A percentile compares a stretch with the other conserved stretches of the same genome.
These are phyloP conservation scores for Acleris sparsana DNA, from an alignment of 2,888 invertebrate species.

Conservation along the genomic window DNA sequence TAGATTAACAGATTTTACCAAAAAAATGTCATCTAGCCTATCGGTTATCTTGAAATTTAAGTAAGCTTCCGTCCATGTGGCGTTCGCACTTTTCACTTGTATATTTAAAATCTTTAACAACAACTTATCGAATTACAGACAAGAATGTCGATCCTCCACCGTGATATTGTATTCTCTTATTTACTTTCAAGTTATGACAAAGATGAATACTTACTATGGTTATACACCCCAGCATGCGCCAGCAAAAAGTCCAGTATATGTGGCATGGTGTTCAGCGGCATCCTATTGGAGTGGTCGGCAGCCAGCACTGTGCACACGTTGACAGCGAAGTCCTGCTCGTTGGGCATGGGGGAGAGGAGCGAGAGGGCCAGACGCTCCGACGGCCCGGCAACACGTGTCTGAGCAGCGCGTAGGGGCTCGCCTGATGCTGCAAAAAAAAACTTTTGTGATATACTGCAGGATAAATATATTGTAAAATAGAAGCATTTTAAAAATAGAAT, in stretches of 20 bases:
- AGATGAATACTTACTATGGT: constrained; percentile 86
- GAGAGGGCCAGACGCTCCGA: constrained; percentile 95
- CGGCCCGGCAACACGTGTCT: constrained; percentile 65
- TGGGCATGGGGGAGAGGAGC: constrained; percentile 96
- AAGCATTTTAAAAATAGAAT: too few relatives aligned
- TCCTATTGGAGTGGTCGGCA: constrained; percentile 94
- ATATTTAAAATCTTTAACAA: too few relatives aligned
- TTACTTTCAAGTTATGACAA: too few relatives aligned
- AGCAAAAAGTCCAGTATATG: constrained; percentile 94
- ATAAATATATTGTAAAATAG: too few relatives aligned
- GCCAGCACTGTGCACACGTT: constrained; percentile 98
- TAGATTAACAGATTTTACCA: too few relatives aligned
- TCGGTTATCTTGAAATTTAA: too few relatives aligned
- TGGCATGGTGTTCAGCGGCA: constrained; percentile 93
- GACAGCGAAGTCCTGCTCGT: constrained; percentile 99
- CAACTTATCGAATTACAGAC: too few relatives aligned
- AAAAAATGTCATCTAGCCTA: too few relatives aligned
- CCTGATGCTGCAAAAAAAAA: constrained; percentile 64
- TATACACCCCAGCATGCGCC: constrained; percentile 97
- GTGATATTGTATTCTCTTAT: too few relatives aligned
- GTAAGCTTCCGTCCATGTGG: too few relatives aligned
- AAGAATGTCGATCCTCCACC: too few relatives aligned
- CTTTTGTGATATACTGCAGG: not conserved
- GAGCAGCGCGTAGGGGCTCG: constrained; percentile 59
- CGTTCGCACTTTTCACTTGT: too few relatives aligned